A percentile compares a stretch with the other conserved stretches of the same genome.
These are phyloP conservation scores for Ochropleura plecta DNA, from an alignment of 2,888 invertebrate species.

Conservation along the genomic window DNA sequence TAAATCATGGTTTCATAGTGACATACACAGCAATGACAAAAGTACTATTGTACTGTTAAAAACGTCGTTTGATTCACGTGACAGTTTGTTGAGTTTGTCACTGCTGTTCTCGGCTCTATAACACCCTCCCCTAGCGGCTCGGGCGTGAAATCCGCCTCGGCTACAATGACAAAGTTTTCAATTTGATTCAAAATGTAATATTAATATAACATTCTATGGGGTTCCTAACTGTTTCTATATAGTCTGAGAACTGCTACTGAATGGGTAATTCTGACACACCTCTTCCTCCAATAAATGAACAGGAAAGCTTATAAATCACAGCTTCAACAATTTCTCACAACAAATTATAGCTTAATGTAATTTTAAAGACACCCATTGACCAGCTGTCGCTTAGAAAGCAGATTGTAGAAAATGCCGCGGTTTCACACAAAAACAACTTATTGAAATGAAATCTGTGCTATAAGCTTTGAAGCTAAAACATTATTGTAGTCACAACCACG, in stretches of 20 bases:
- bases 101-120: too few species aligned
- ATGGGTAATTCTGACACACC: background rate
- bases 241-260: background rate
- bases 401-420: slow-evolving; percentile 20
- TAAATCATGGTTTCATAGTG: too few species aligned
- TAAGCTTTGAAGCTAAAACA: background rate
- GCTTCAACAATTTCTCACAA: slow-evolving; percentile 21
- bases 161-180: too few species aligned
- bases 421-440: slow-evolving; percentile 40
- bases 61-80: too few species aligned
- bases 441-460: slow-evolving; percentile 35
- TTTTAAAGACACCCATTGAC: slow-evolving; percentile 31
- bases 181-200: too few species aligned
- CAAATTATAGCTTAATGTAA: slow-evolving; percentile 40
- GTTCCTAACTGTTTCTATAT: too few species aligned
- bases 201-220: too few species aligned
- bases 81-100: too few species aligned
- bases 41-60: too few species aligned
- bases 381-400: slow-evolving; percentile 41
- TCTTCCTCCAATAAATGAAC: background rate
- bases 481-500: slow-evolving; percentile 11
- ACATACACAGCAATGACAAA: too few species aligned
- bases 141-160: too few species aligned
- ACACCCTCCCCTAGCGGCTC: too few species aligned
- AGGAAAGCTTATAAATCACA: slow-evolving; percentile 21